Conservation (phyloP, 2,888 invertebrate genomes). For the Stenchaetothrips biformis region DNA sequence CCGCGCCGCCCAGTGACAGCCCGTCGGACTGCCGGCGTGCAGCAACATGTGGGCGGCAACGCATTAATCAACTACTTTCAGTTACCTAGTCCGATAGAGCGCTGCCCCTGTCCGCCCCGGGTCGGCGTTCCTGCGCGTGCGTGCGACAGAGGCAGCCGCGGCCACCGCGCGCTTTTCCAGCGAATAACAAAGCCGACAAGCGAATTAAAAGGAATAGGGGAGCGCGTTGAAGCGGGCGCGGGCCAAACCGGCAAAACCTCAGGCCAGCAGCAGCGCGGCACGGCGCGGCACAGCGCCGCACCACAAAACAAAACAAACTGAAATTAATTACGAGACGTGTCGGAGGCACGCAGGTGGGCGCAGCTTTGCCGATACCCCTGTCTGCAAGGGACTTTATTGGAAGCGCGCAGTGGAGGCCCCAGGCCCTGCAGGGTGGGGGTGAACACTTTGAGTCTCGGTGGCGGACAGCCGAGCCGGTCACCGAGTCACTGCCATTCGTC, state of each 20-base stretch:
- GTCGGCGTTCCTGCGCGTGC: background rate
- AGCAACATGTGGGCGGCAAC: background rate
- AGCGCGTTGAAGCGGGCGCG: background rate
- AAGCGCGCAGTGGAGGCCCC: no score
- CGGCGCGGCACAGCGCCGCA: no score
- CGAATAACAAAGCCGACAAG: background rate
- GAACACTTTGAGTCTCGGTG: no score
- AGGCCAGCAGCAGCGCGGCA: no score
- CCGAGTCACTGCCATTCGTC: no score
- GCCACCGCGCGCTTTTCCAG: background rate
- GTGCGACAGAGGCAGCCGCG: background rate
- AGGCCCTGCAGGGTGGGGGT: no score
- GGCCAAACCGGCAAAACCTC: background rate
- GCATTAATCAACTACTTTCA: slow-evolving; percentile 1
- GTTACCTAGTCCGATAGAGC: background rate
- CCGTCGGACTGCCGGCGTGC: background rate
- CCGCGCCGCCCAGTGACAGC: background rate
- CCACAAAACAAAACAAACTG: background rate
- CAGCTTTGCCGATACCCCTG: no score
- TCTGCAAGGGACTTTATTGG: no score
- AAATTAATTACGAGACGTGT: background rate
- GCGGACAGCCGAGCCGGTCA: no score
- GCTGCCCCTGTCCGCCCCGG: background rate
- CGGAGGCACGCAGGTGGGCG: no score
- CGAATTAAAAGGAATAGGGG: background rate